Percentiles rank a stretch among this genome's conserved stretches.
phyloP scores from a whole-genome alignment of 2,888 invertebrate genomes.

The Trachelus iudaicus region DNA sequence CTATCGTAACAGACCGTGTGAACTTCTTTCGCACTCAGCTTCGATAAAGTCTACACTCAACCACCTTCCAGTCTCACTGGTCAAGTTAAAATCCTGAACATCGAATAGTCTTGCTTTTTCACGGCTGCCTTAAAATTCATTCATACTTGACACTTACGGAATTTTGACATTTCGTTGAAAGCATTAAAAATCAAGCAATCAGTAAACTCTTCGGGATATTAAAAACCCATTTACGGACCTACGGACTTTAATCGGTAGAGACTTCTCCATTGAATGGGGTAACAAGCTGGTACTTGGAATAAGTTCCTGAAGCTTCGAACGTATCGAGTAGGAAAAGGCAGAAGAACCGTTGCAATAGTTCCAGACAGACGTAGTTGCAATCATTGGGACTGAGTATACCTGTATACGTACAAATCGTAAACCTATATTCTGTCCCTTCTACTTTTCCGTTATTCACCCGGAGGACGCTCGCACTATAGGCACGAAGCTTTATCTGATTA shows the following conservation, averaged over 20 bases:
- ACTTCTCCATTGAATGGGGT: neutral
- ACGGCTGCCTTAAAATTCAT: neutral
- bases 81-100: neutral
- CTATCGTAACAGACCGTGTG: too few relatives aligned
- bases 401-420: neutral
- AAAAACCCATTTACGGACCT: slow-evolving; percentile 42
- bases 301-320: neutral
- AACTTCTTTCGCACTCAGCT: too few relatives aligned
- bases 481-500: neutral
- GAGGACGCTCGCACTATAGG: neutral
- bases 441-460: neutral
- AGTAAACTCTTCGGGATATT: slow-evolving; percentile 41
- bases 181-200: neutral
- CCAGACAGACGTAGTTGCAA: neutral
- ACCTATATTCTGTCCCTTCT: neutral
- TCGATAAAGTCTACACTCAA: too few relatives aligned
- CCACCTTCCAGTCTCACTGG: too few relatives aligned
- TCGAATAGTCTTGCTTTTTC: neutral
- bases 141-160: neutral
- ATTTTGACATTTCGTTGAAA: neutral
- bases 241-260: slow-evolving; percentile 32
- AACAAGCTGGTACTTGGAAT: neutral
- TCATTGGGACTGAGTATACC: neutral
- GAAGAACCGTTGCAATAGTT: neutral
- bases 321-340: neutral